phyloP scores from a whole-genome alignment of 1,140 invertebrate species.

The Riptortus pedestris region DNA sequence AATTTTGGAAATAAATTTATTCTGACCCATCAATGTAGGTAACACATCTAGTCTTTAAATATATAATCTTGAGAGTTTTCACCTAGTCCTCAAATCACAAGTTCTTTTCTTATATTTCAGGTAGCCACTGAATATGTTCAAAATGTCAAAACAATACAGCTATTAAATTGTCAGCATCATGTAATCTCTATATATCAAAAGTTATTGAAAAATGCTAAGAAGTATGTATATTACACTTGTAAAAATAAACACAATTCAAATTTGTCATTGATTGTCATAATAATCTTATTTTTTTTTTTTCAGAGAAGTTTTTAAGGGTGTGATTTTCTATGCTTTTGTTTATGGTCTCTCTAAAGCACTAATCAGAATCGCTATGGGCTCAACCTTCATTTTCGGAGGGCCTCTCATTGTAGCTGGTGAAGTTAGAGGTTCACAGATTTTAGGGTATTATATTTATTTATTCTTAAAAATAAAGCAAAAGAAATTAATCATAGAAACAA shows the following conservation, averaged over 20 bases:
- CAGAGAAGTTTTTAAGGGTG: neutral
- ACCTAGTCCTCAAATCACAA: conserved; percentile 15
- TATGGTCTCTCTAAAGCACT: neutral
- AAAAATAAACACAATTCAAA: no score
- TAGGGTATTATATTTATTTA: neutral
- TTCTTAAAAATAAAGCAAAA: neutral
- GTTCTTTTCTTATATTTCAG: conserved; percentile 34
- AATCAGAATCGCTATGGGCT: neutral
- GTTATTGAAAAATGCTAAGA: neutral
- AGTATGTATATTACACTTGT: no score
- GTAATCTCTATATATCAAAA: neutral
- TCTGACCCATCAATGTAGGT: no score
- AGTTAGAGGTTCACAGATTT: neutral
- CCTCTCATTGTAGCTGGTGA: neutral
- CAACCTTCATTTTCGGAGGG: neutral
- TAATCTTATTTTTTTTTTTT: neutral
- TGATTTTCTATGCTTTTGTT: neutral
- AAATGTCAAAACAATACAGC: conserved; percentile 66
- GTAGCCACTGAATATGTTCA: conserved; percentile 65
- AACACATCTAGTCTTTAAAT: no score
- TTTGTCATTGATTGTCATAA: no score
- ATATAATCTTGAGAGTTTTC: no score
- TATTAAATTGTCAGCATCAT: conserved; percentile 32
- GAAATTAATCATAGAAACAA: neutral
- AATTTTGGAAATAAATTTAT: no score